Conservation (phyloP, 2,797 vertebrate genomes). For the Falco berigora region DNA sequence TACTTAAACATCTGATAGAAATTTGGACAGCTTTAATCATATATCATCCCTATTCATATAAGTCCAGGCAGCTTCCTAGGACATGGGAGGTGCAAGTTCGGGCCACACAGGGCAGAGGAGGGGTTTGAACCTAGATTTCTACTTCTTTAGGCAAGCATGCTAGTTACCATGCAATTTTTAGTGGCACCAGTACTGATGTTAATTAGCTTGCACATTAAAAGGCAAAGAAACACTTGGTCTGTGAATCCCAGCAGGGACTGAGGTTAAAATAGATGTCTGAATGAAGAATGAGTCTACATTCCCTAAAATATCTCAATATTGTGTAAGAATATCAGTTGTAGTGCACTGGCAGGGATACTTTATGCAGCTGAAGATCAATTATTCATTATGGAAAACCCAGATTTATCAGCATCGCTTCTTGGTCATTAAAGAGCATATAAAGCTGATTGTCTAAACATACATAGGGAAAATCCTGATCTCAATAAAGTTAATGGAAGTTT, state of each 20-base stretch:
- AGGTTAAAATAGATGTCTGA: background rate
- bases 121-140: background rate
- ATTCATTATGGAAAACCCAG: background rate
- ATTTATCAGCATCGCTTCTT: background rate
- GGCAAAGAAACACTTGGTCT: background rate
- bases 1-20: background rate
- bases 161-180: background rate
- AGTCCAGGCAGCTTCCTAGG: background rate
- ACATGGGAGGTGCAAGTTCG: background rate
- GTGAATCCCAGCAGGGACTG: background rate
- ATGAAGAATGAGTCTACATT: background rate
- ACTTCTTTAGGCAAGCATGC: background rate
- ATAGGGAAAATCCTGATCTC: background rate
- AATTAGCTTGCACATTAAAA: background rate
- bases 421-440: background rate
- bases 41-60: background rate
- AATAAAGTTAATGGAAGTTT: background rate
- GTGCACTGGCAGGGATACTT: background rate
- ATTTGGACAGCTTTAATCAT: constrained; percentile 1
- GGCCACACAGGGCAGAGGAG: background rate
- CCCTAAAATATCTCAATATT: background rate
- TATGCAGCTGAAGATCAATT: background rate
- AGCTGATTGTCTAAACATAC: background rate
- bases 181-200: background rate
- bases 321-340: background rate